Percentiles rank a stretch among this genome's conserved stretches.
These are phyloP conservation scores for Megaleporinus macrocephalus DNA, from an alignment of 2,113 vertebrate genomes.

Conservation along the genomic window DNA sequence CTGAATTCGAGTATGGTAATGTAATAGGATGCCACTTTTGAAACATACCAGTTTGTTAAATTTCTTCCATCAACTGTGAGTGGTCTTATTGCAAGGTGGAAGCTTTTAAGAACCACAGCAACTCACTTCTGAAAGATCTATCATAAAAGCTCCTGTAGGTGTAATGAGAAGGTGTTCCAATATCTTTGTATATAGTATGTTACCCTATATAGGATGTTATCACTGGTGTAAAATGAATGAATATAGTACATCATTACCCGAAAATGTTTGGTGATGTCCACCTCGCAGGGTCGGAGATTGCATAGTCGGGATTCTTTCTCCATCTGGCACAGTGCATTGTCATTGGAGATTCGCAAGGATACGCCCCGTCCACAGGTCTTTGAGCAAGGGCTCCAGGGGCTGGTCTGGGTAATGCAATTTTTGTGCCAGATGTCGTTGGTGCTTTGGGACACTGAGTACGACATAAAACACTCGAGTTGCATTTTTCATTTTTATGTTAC, in stretches of 20 bases:
- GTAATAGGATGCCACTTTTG: no score
- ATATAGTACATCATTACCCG: conserved; percentile 78
- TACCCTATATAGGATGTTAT: background rate
- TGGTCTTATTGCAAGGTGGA: no score
- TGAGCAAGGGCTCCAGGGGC: conserved; percentile 93
- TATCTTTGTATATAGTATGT: no score
- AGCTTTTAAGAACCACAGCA: no score
- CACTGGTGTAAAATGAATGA: no score
- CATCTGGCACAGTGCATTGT: conserved; percentile 85
- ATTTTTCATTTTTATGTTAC: background rate
- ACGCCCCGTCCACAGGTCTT: conserved; percentile 91
- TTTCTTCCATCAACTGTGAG: no score
- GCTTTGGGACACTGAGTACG: conserved; percentile 41
- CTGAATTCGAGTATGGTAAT: no score
- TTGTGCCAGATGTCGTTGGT: conserved; percentile 79
- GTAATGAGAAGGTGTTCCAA: no score
- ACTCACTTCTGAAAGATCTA: no score
- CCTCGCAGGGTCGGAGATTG: conserved; percentile 88
- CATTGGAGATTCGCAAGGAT: conserved; percentile 89
- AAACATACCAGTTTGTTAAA: no score
- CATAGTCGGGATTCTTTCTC: conserved; percentile 91
- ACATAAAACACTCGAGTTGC: background rate
- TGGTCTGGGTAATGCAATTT: conserved; percentile 91
- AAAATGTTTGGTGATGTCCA: conserved; percentile 87
- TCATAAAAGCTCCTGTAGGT: no score